Evolutionary conservation across 2,888 invertebrate species (phyloP), one percentile per base, ranked within the genome.

Genomic region (Folsomia candida): DNA sequence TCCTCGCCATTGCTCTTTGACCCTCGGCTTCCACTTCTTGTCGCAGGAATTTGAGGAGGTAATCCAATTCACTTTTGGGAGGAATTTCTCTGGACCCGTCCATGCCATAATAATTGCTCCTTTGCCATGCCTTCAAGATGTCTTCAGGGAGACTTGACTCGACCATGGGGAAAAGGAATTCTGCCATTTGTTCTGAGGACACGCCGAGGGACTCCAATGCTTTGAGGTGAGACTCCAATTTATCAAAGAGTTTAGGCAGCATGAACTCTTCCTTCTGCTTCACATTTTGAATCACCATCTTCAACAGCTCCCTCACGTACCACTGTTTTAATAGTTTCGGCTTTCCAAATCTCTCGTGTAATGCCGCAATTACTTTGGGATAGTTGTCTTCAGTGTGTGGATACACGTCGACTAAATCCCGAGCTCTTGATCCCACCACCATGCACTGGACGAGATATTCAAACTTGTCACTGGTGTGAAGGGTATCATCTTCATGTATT

Each of bases 81-180:
- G 26, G 9, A 9, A 28, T 69, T 18, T 29, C 54, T 18, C 61
- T 51, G 9, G 60, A 51, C 18, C 51, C 47, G 1, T 3, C 20
- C 18, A 37, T 26, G 37, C 61, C 67, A 18, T 9, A 51, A 62
- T 22, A 57, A 2, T 62, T 27, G 29, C 37, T 63, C 29, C 73
- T 20, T 51, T 67, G 64, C 70, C 67, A 73, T 1, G 65, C 68
- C 22, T 14, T 27, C 14, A 75, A 14, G 18, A 70, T 27, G 4
- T 74, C 74, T 47, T 72, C 74, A 9, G 72, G 72, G 14, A 72
- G 57, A 51, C 72, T 54, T n/a, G n/a, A n/a, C n/a, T n/a, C n/a
- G n/a, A n/a, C n/a, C n/a, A n/a, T n/a, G n/a, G n/a, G n/a, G n/a
- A n/a, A n/a, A n/a, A n/a, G n/a, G n/a, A 70, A n/a, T 1, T n/a